These are phyloP conservation scores for Heliconius congener DNA, from an alignment of 1,140 invertebrate species.

Conservation along the genomic window DNA sequence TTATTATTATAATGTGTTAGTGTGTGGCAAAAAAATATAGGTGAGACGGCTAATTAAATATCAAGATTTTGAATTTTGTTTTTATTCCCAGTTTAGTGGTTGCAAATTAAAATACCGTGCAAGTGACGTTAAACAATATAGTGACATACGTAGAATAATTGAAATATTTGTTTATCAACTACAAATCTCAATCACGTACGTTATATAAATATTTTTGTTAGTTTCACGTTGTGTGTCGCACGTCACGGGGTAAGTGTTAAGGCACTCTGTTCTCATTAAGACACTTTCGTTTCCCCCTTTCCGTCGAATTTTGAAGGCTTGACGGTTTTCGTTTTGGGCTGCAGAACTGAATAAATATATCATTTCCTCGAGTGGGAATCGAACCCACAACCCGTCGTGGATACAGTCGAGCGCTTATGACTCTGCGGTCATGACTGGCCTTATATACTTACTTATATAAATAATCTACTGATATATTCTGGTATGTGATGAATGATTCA, in stretches of 20 bases:
- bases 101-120: not conserved
- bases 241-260: too few species aligned
- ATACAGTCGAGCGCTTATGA: too few species aligned
- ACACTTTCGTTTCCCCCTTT: too few species aligned
- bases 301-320: too few species aligned
- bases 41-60: not conserved
- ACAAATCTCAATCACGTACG: not conserved
- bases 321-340: too few species aligned
- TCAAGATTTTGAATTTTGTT: not conserved
- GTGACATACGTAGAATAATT: not conserved
- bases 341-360: too few species aligned
- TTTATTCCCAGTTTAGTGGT: not conserved
- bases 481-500: slow-evolving; percentile 13
- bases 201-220: not conserved
- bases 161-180: not conserved
- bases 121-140: not conserved
- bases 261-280: too few species aligned
- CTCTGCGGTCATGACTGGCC: too few species aligned
- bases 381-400: too few species aligned
- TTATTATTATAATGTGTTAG: not conserved
- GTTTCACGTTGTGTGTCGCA: not conserved
- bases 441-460: not conserved
- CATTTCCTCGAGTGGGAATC: too few species aligned
- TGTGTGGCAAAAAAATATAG: not conserved
- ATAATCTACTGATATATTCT: not conserved